Evolutionary conservation across 2,888 invertebrate genomes (phyloP).

Genomic region (Amiota communis): DNA sequence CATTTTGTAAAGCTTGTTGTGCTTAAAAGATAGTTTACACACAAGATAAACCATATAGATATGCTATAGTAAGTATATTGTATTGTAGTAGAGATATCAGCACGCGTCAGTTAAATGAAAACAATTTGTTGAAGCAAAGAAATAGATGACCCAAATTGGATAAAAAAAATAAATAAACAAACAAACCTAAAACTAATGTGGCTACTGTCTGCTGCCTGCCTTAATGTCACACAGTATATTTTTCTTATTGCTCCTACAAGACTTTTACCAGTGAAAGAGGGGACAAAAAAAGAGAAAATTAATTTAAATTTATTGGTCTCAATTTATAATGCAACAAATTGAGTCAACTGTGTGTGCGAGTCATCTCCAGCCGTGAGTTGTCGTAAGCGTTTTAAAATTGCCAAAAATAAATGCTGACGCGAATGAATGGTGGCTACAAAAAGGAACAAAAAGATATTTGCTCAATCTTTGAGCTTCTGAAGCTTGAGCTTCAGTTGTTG

Average conservation of each 20-base stretch:
- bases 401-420: slow-evolving; percentile 56
- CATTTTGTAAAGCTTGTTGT: background rate
- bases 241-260: slow-evolving; percentile 6
- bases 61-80: too few relatives aligned
- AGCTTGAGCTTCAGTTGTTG: too few relatives aligned
- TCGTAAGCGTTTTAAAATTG: slow-evolving; percentile 35
- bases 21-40: background rate
- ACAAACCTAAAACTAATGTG: too few relatives aligned
- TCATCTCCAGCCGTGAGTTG: background rate
- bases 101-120: slow-evolving; percentile 11
- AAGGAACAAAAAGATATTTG: too few relatives aligned
- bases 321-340: slow-evolving; percentile 62
- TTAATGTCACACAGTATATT: background rate
- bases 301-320: slow-evolving; percentile 65
- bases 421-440: background rate
- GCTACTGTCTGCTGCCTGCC: too few relatives aligned
- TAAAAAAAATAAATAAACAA: slow-evolving; percentile 8
- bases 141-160: slow-evolving; percentile 28
- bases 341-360: slow-evolving; percentile 18
- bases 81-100: background rate
- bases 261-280: background rate
- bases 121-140: slow-evolving; percentile 5
- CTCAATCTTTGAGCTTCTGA: too few relatives aligned
- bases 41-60: too few relatives aligned
- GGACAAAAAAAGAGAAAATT: slow-evolving; percentile 43